phyloP scores from a whole-genome alignment of 2,797 vertebrate species.

The Pantherophis vulpinus region DNA sequence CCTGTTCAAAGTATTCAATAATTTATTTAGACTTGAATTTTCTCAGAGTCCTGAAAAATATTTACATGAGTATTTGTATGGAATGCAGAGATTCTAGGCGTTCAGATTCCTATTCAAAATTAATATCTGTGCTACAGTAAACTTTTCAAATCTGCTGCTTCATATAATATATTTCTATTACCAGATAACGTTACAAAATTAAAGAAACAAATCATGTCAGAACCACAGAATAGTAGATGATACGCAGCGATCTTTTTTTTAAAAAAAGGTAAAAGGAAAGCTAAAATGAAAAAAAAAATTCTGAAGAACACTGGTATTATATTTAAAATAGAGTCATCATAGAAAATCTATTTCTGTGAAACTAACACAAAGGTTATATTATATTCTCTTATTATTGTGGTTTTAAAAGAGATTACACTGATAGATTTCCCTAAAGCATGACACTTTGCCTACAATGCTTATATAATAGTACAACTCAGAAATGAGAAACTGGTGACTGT shows the following conservation, averaged over 20 bases:
- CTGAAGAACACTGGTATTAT: not conserved
- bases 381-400: not conserved
- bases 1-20: not conserved
- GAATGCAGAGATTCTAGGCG: not conserved
- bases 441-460: not conserved
- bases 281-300: not conserved
- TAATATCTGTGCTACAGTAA: not conserved
- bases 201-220: conserved; percentile 1
- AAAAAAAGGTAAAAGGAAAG: not conserved
- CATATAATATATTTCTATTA: not conserved
- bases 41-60: not conserved
- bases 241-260: not conserved
- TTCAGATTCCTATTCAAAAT: not conserved
- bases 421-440: not conserved
- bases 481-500: not conserved
- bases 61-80: not conserved
- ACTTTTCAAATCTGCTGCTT: not conserved
- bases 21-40: not conserved
- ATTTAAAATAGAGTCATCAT: not conserved
- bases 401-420: not conserved
- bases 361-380: not conserved
- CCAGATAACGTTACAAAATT: not conserved
- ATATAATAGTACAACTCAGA: not conserved
- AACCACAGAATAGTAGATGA: not conserved
- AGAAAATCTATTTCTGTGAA: not conserved